phyloP scores from a whole-genome alignment of 1,140 invertebrate genomes.

The Venturia canescens region DNA sequence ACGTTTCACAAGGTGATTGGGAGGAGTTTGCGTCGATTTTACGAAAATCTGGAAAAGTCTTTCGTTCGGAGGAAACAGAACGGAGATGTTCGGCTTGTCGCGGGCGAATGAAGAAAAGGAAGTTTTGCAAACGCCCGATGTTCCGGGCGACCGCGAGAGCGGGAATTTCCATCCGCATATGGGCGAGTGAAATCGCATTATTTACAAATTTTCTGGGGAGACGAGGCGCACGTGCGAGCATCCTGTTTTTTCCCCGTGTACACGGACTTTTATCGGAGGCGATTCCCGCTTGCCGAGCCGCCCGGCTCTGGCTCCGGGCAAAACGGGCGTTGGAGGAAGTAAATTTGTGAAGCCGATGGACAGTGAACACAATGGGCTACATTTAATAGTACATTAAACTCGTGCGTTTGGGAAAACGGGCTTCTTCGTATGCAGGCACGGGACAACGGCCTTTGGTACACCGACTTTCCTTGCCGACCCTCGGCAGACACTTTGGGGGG shows the following conservation, averaged over 20 bases:
- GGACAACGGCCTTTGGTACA: constrained; percentile 3
- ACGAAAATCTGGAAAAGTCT: too few relatives aligned
- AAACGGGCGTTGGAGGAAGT: constrained; percentile 59
- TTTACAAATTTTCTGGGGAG: constrained; percentile 58
- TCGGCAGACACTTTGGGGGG: constrained; percentile 30
- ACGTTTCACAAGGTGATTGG: too few relatives aligned
- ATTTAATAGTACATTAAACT: constrained; percentile 73
- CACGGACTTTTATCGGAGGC: constrained; percentile 38
- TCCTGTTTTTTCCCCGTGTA: constrained; percentile 34
- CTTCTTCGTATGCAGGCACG: constrained; percentile 17
- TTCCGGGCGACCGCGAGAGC: neutral
- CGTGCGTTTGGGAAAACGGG: constrained; percentile 50
- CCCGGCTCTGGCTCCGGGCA: constrained; percentile 20
- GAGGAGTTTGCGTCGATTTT: too few relatives aligned
- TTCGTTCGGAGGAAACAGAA: neutral
- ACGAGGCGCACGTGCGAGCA: constrained; percentile 38
- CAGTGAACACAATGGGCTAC: constrained; percentile 64
- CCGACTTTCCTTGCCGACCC: constrained; percentile 28
- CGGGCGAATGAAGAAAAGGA: neutral
- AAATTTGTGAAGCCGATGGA: constrained; percentile 68
- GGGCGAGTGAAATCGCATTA: constrained; percentile 56
- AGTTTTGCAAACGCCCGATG: neutral
- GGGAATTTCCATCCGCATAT: constrained; percentile 11
- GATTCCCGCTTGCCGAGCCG: constrained; percentile 18
- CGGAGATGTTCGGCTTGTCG: neutral